phyloP scores from a whole-genome alignment of 2,888 invertebrate species.

The Cancer borealis region DNA sequence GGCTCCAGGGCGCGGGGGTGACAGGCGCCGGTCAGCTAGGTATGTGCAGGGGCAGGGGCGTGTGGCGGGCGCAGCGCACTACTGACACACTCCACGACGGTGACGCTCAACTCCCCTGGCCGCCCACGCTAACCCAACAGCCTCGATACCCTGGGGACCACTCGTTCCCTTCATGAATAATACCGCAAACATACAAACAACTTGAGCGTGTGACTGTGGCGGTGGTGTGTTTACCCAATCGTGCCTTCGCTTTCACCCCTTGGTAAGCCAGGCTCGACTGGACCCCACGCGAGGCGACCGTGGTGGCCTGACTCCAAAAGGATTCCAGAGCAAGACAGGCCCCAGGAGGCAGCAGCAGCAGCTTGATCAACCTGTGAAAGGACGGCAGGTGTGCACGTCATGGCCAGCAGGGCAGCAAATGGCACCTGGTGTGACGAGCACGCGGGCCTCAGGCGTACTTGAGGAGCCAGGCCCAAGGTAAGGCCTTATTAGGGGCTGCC shows the following conservation, averaged over 20 bases:
- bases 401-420: background rate
- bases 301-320: constrained; percentile 59
- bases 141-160: background rate
- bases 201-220: background rate
- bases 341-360: background rate
- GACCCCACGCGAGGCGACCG: constrained; percentile 45
- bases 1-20: background rate
- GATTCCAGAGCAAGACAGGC: background rate
- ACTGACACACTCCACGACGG: constrained; percentile 47
- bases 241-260: constrained; percentile 19
- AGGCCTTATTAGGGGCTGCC: background rate
- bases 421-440: background rate
- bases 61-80: constrained; percentile 40
- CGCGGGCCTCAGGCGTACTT: background rate
- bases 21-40: background rate
- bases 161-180: background rate
- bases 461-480: constrained; percentile 11
- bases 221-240: constrained; percentile 25
- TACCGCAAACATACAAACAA: background rate
- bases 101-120: background rate
- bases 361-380: background rate
- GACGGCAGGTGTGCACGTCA: background rate
- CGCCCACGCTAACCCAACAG: background rate
- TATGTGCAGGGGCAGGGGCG: background rate
- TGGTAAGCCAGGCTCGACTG: background rate